A percentile compares a stretch with the other conserved stretches of the same genome.
Conservation (phyloP, 2,888 invertebrate species). For the Physocephala rufipes region DNA sequence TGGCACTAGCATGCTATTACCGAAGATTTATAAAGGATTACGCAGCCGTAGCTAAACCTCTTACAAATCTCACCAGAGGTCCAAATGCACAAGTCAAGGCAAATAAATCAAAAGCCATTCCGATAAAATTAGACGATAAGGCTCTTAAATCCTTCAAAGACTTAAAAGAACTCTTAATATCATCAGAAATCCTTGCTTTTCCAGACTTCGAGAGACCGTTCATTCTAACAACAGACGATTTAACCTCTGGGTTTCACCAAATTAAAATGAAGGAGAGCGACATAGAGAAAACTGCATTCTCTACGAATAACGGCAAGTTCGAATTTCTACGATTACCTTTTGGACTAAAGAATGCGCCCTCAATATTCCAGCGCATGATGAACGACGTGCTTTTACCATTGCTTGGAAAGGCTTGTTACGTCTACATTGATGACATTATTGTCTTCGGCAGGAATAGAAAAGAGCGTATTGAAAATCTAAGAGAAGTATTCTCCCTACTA, state of each 20-base stretch:
- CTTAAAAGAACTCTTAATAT: conserved; percentile 33
- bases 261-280: conserved; percentile 27
- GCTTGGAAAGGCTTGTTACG: too few relatives aligned
- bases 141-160: conserved; percentile 34
- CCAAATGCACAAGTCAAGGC: conserved; percentile 33
- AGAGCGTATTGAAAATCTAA: conserved; percentile 36
- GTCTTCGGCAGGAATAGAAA: conserved; percentile 37
- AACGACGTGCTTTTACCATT: too few relatives aligned
- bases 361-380: conserved; percentile 40
- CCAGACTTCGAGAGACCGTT: conserved; percentile 42
- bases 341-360: conserved; percentile 38
- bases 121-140: conserved; percentile 23
- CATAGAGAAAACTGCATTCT: conserved; percentile 35
- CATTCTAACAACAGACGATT: conserved; percentile 31
- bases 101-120: conserved; percentile 34
- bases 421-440: conserved; percentile 47
- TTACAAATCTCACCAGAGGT: conserved; percentile 34
- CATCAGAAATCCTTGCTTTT: conserved; percentile 40
- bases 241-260: conserved; percentile 40
- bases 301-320: conserved; percentile 31
- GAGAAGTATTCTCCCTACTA: conserved; percentile 35
- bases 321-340: conserved; percentile 35
- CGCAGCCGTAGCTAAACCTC: conserved; percentile 31
- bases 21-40: conserved; percentile 37
- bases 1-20: conserved; percentile 33